phyloP scores from a whole-genome alignment of 2,797 vertebrate species.

The Crenuchus spilurus region DNA sequence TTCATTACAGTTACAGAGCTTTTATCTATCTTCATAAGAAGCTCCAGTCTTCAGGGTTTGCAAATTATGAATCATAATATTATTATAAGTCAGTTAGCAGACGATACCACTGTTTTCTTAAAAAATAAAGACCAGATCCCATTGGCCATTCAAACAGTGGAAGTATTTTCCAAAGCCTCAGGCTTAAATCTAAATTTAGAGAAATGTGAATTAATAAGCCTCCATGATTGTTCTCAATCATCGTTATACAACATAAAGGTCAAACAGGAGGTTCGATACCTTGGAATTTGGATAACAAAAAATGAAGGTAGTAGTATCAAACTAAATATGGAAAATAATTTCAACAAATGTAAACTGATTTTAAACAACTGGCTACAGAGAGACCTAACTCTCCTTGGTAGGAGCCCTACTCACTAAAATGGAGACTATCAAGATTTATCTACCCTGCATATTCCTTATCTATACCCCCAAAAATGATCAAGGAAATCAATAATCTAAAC shows the following conservation, averaged over 20 bases:
- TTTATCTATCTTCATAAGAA: neutral
- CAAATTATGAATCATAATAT: neutral
- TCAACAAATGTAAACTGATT: neutral
- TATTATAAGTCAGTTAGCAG: constrained; percentile 1
- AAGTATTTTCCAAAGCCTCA: neutral
- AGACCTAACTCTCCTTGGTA: neutral
- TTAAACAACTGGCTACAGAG: constrained; percentile 10
- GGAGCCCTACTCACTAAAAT: neutral
- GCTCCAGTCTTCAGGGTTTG: neutral
- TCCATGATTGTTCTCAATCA: neutral
- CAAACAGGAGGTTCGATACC: neutral
- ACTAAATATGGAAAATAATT: constrained; percentile 2
- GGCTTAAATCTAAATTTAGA: neutral
- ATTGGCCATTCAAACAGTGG: neutral
- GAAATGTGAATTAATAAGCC: neutral
- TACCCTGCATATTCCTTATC: constrained; percentile 3
- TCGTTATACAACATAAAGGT: neutral
- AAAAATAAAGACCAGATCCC: neutral
- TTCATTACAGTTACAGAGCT: neutral
- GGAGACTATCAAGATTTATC: neutral
- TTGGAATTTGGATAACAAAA: constrained; percentile 1
- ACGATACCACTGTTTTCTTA: constrained; percentile 15
- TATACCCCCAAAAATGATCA: neutral
- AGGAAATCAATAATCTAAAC: constrained; percentile 9
- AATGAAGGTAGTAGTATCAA: neutral